phyloP scores from a whole-genome alignment of 64 coral and sea anemone species.

The Orbicella faveolata region DNA sequence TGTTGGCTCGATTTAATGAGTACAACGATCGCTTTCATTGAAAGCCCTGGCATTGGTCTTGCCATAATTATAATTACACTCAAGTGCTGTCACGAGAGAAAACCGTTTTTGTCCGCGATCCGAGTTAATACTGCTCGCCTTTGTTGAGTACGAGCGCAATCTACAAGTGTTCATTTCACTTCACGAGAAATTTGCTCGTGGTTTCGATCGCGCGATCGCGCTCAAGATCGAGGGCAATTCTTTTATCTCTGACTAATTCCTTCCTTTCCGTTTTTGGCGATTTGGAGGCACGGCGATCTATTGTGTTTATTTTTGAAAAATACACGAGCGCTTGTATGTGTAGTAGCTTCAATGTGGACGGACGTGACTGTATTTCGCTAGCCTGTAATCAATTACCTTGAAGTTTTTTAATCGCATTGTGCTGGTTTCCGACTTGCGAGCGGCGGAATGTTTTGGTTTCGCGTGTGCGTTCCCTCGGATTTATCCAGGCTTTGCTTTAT shows the following conservation, averaged over 20 bases:
- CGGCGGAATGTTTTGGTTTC: constrained; percentile 42
- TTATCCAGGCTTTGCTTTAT: background rate
- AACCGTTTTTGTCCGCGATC: constrained; percentile 18
- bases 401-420: constrained; percentile 71
- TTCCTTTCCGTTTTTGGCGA: background rate
- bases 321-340: background rate
- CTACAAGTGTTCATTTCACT: constrained; percentile 28
- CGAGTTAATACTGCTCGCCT: background rate
- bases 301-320: constrained; percentile 11
- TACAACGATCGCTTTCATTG: constrained; percentile 85
- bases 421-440: constrained; percentile 59
- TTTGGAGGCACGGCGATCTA: background rate
- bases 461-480: background rate
- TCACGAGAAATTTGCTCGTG: constrained; percentile 1
- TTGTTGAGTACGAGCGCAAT: background rate
- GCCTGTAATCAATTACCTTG: constrained; percentile 81
- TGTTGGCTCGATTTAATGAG: constrained; percentile 96
- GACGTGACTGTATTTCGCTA: constrained; percentile 9
- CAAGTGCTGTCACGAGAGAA: constrained; percentile 79
- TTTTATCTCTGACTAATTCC: constrained; percentile 11
- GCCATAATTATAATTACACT: constrained; percentile 77
- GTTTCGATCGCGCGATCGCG: background rate
- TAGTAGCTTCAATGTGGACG: background rate
- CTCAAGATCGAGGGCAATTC: background rate
- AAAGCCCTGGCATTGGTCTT: constrained; percentile 70